Evolutionary conservation across 2,888 invertebrate species (phyloP), one percentile per base, ranked within the genome.

Genomic region (Calameuta idolon): DNA sequence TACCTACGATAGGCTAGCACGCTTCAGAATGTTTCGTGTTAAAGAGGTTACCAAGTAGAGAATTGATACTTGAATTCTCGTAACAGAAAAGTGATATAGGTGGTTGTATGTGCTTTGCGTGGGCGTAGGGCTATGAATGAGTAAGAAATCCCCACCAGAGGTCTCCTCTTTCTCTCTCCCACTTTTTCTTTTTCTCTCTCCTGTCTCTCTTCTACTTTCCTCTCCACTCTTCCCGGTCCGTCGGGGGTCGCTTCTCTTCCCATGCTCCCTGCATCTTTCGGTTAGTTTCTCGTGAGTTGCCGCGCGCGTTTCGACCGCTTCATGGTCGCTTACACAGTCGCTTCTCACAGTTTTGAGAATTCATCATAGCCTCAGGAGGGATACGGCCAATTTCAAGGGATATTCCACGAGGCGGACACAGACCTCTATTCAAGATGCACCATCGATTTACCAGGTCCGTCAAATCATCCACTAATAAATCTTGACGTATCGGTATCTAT

Each of bases 231-330:
- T 81, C 83, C 82, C 81, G 84, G 84, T 84, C 84, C 85, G 87
- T 87, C 87, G 87, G 85, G 87, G 88, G 85, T 88, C 86, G 87
- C 85, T 85, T 88, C 86, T 85, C 85, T 85, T 85, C 85, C 40
- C 78, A 78, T 71, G 86, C 83, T 81, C 83, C 82, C 81, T 83
- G 85, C 83, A 85, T 87, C 88, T 88, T 88, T 88, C 86, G 87
- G 83, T 87, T 86, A 88, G 88, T 89, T 87, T 86, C 87, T 82
- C 86, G 87, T 83, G 88, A 85, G 83, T 86, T 87, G 85, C 84
- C 82, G 85, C 86, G 86, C 84, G 87, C 84, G 83, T 81, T 84
- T 83, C 75, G 75, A 79, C 69, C 75, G 73, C 78, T 76, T 80
- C 74, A 74, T 79, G 75, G 75, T 79, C 75, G 73, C 77, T 74